Conservation (phyloP, 1,140 invertebrate genomes). For the Hestina assimilis region DNA sequence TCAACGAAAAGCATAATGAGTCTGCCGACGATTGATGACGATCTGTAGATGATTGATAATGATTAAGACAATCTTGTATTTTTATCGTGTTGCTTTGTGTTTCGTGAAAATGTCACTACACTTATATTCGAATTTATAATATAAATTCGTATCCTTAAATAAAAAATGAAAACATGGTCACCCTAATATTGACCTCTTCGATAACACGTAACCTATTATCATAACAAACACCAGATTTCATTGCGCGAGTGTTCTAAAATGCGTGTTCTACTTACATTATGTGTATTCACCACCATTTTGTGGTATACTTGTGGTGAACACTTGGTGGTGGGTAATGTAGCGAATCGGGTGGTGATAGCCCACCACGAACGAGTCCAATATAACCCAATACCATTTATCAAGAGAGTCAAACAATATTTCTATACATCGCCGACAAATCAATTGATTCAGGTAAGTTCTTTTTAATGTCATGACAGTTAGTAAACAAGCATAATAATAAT, state of each 20-base stretch:
- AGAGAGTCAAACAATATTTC: constrained; percentile 59
- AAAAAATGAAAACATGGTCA: constrained; percentile 1
- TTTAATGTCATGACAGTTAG: neutral
- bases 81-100: too few relatives aligned
- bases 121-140: neutral
- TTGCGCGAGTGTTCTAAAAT: constrained; percentile 15
- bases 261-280: constrained; percentile 14
- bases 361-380: constrained; percentile 46
- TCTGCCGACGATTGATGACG: too few relatives aligned
- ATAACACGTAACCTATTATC: constrained; percentile 7
- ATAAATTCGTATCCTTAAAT: neutral
- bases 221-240: neutral
- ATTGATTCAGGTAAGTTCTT: constrained; percentile 45
- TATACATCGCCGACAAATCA: constrained; percentile 41
- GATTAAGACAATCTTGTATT: neutral
- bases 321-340: constrained; percentile 51
- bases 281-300: constrained; percentile 5
- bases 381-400: constrained; percentile 61
- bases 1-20: too few relatives aligned
- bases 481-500: neutral
- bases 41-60: neutral
- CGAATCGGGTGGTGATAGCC: constrained; percentile 38
- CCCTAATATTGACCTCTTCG: neutral
- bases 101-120: too few relatives aligned
- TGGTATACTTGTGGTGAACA: constrained; percentile 30